Conservation (phyloP, 2,797 vertebrate genomes). For the Enteromius unitaeniatus region DNA sequence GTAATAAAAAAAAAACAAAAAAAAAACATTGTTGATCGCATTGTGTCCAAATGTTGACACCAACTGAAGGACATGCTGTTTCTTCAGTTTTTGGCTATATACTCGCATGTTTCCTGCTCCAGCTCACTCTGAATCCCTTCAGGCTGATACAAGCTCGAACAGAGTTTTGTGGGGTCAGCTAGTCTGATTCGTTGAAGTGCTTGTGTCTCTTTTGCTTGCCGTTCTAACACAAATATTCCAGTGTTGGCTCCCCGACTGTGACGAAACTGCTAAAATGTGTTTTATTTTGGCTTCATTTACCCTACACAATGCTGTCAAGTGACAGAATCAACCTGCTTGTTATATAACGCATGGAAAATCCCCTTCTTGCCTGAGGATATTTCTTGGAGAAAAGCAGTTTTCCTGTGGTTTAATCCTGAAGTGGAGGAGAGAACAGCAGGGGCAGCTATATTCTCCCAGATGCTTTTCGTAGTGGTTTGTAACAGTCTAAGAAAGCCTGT, state of each 20-base stretch:
- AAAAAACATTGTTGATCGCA: background rate
- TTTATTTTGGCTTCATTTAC: slow-evolving; percentile 11
- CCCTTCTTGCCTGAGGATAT: background rate
- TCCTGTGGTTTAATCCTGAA: slow-evolving; percentile 5
- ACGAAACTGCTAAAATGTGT: background rate
- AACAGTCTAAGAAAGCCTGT: slow-evolving; percentile 11
- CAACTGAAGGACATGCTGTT: slow-evolving; percentile 22
- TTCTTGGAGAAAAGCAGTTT: background rate
- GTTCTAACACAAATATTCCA: slow-evolving; percentile 28
- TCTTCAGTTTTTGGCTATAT: background rate
- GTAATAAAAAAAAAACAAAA: background rate
- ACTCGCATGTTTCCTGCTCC: background rate
- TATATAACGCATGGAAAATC: slow-evolving; percentile 17
- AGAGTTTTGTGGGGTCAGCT: slow-evolving; percentile 11
- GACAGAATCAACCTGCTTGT: slow-evolving; percentile 13
- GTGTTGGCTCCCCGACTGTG: background rate
- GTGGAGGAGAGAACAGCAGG: slow-evolving; percentile 13
- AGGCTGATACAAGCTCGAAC: background rate
- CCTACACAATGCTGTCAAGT: slow-evolving; percentile 16
- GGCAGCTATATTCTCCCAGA: slow-evolving; percentile 34
- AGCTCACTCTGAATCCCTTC: background rate
- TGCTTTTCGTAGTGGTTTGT: slow-evolving; percentile 43
- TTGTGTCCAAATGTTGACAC: slow-evolving; percentile 31
- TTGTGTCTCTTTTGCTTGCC: background rate
- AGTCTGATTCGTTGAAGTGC: background rate